Evolutionary conservation across 2,888 invertebrate genomes (phyloP), one percentile per base, ranked within the genome.

Genomic region (Cremastinae sp.): DNA sequence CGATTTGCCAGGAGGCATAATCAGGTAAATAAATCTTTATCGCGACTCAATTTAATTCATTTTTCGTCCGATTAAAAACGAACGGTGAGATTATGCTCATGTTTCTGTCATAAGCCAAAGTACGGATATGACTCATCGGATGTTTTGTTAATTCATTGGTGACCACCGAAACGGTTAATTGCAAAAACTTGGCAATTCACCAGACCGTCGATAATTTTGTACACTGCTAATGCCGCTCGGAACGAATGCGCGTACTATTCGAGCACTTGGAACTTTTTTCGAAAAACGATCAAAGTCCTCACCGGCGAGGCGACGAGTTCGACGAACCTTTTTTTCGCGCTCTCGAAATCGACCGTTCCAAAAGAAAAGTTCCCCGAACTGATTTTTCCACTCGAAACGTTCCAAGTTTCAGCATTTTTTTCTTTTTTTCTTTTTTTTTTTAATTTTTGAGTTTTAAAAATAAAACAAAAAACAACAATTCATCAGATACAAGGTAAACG

Each of bases 61-160:
- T n/a, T n/a, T n/a, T n/a, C n/a, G n/a, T n/a, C n/a, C n/a, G n/a
- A n/a, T 28, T 28, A 5, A 28, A 5, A 28, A 28, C 28, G 28
- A 28, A 28, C 5, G 28, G 28, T 28, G 5, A 28, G 28, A 28
- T 28, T 28, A 3, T 28, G 16, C 16, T 3, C 16, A 45, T 45
- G 45, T 12, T 9, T 45, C 9, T n/a, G 9, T 16, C 7, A 45
- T 45, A 12, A 16, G 1, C 16, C 45, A 16, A 45, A 45, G 16
- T 16, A 45, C 12, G 12, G 45, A 45, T 45, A 12, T 45, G 45
- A 45, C 12, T 45, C 16, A 45, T 45, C 45, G 16, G 14, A 45
- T 16, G 45, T 45, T 45, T 45, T 45, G 14, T 7, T n/a, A 28
- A 28, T 28, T 28, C 28, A 28, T 28, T 28, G 5, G 28, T 28